phyloP scores from a whole-genome alignment of 2,113 vertebrate species.

The Periophthalmus modestus region DNA sequence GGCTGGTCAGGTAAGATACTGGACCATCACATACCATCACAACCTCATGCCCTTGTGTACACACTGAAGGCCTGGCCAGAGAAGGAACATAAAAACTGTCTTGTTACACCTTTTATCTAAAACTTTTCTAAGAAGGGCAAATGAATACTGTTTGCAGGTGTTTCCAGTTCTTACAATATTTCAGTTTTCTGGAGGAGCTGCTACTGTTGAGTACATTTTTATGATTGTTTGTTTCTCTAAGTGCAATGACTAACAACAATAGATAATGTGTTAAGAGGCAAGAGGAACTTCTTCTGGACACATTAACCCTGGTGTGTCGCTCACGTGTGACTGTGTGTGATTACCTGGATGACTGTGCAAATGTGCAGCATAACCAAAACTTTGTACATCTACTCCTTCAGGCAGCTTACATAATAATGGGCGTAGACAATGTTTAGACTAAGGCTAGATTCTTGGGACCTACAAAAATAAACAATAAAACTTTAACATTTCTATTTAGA shows the following conservation, averaged over 20 bases:
- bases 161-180: not conserved
- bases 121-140: not conserved
- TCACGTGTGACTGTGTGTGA: slow-evolving; percentile 24
- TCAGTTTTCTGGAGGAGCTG: not conserved
- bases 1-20: too few species aligned
- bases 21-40: too few species aligned
- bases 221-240: not conserved
- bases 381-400: not conserved
- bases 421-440: not conserved
- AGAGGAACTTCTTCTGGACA: slow-evolving; percentile 24
- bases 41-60: not conserved
- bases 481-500: too few species aligned
- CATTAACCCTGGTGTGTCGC: slow-evolving; percentile 48
- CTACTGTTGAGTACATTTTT: not conserved
- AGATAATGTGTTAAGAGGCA: slow-evolving; percentile 20
- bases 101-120: not conserved
- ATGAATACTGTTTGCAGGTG: too few species aligned
- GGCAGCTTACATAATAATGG: not conserved
- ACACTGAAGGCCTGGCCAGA: not conserved
- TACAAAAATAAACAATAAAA: too few species aligned
- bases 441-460: not conserved
- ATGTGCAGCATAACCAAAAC: not conserved
- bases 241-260: slow-evolving; percentile 41
- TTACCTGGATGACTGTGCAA: slow-evolving; percentile 8
- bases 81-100: too few species aligned